Conservation (phyloP, 2,888 invertebrate genomes). For the Campoplex capitator region DNA sequence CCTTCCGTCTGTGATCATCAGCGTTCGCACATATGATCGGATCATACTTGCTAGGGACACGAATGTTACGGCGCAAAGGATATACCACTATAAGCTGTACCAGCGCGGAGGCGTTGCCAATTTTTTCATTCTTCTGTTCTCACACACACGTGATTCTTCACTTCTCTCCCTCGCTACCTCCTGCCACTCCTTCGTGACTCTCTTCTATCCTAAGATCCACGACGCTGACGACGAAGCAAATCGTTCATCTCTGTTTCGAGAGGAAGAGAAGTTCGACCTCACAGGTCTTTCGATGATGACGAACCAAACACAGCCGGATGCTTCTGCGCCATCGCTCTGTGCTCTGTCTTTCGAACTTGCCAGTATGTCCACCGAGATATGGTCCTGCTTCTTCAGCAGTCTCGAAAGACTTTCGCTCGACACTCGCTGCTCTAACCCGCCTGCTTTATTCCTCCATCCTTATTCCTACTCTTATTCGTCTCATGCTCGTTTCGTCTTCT, state of each 20-base stretch:
- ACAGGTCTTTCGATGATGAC: constrained; percentile 40
- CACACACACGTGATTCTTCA: constrained; percentile 31
- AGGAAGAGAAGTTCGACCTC: constrained; percentile 17
- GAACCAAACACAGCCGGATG: constrained; percentile 45
- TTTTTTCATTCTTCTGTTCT: constrained; percentile 12
- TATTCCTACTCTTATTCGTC: constrained; percentile 56
- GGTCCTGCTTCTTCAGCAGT: constrained; percentile 27
- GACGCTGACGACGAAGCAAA: constrained; percentile 37
- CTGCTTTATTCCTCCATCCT: constrained; percentile 39
- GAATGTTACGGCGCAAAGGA: constrained; percentile 25
- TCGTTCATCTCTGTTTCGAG: constrained; percentile 42
- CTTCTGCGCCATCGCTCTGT: constrained; percentile 26
- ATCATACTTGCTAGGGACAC: constrained; percentile 16
- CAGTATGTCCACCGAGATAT: constrained; percentile 45
- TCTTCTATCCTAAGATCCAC: constrained; percentile 49
- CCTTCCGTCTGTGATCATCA: constrained; percentile 29
- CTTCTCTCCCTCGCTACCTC: neutral
- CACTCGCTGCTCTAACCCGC: constrained; percentile 51
- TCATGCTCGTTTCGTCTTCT: constrained; percentile 63
- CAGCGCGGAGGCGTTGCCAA: constrained; percentile 25
- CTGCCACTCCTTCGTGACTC: constrained; percentile 51
- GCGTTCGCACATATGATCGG: constrained; percentile 26
- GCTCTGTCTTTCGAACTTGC: neutral
- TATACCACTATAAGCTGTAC: constrained; percentile 21
- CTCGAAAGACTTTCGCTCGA: constrained; percentile 42